Conservation (phyloP, 2,113 vertebrate species). For the Anguilla rostrata region DNA sequence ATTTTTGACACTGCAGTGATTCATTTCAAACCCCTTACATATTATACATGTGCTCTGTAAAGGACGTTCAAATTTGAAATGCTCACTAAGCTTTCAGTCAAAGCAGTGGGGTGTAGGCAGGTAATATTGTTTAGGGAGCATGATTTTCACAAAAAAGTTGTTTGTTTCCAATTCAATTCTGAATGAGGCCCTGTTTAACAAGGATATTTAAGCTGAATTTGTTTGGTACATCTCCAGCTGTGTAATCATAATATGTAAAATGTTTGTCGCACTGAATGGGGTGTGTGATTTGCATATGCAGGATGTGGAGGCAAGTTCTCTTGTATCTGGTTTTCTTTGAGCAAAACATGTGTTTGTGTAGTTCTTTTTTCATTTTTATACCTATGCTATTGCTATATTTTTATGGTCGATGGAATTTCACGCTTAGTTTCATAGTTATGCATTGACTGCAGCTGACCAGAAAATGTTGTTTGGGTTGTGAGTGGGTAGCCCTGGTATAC, state of each 20-base stretch:
- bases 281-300: neutral
- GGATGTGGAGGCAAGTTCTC: neutral
- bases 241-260: neutral
- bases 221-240: neutral
- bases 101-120: neutral
- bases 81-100: neutral
- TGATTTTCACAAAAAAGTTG: neutral
- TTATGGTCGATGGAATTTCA: neutral
- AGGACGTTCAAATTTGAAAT: neutral
- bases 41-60: neutral
- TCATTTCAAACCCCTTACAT: neutral
- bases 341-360: neutral
- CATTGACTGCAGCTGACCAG: conserved; percentile 8
- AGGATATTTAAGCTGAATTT: neutral
- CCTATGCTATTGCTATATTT: neutral
- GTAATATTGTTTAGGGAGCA: neutral
- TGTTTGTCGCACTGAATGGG: neutral
- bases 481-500: neutral
- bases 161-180: neutral
- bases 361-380: neutral
- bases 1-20: neutral
- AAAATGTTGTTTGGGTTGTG: conserved; percentile 12
- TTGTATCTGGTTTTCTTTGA: neutral
- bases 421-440: conserved; percentile 18
- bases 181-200: neutral